phyloP scores from a whole-genome alignment of 1,140 invertebrate species.

The Belonocnema kinseyi region DNA sequence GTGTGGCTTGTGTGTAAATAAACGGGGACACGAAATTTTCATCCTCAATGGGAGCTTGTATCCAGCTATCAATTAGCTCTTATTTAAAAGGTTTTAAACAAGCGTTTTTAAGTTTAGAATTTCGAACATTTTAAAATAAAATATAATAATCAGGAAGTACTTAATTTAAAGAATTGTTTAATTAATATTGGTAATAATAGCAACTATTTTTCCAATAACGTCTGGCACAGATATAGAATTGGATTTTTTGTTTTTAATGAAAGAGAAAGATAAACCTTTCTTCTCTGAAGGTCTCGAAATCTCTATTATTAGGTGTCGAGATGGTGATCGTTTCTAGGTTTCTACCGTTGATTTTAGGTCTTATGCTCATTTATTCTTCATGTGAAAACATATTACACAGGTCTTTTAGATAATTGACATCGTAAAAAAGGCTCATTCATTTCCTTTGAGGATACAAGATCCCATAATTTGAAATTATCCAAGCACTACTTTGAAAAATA shows the following conservation, averaged over 20 bases:
- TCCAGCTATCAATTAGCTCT: background rate
- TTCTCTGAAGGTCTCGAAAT: constrained; percentile 13
- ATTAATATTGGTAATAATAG: too few species aligned
- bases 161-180: too few species aligned
- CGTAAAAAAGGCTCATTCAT: too few species aligned
- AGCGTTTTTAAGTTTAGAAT: too few species aligned
- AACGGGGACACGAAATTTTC: constrained; percentile 14
- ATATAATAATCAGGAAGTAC: too few species aligned
- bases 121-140: too few species aligned
- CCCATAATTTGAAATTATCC: too few species aligned
- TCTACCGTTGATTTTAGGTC: background rate
- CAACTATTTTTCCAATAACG: too few species aligned
- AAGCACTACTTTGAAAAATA: too few species aligned
- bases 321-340: constrained; percentile 7
- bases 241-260: background rate
- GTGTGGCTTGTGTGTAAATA: constrained; percentile 20
- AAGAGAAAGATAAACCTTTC: background rate
- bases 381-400: background rate
- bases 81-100: background rate
- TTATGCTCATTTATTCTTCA: background rate
- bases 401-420: too few species aligned
- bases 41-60: background rate
- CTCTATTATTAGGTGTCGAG: constrained; percentile 17
- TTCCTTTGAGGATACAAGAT: too few species aligned
- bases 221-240: too few species aligned